Base-by-base conservation (phyloP, 2,888 invertebrate species). In the Fissipunctia ypsillon region DNA sequence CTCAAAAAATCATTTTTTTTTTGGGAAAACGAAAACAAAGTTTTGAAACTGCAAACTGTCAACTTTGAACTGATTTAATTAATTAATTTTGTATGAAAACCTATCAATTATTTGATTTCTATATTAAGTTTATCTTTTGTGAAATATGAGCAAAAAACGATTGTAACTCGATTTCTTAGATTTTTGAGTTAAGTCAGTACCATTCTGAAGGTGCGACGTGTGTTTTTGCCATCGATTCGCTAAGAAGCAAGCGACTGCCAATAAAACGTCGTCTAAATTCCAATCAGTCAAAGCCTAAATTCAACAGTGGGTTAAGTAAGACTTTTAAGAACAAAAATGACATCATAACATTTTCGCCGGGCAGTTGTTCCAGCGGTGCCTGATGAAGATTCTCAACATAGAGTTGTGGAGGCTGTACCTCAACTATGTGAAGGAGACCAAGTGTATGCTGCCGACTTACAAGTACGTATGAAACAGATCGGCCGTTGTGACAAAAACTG, bases 321-420 rank as follows among this genome's bases (percentile, higher is more conserved):
- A 56, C 6, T 3, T 12, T 12, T 2, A 31, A 52, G 5, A 3
- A 41, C 10, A 31, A 60, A 28, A 66, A 75, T 79, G 75, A 79
- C 75, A 76, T 71, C 68, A 70, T 69, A 65, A 57, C 5, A 31
- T 80, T 82, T 76, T 68, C 56, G 69, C 48, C 38, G 73, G 52
- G 22, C 86, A 99, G 98, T 97, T 99, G 86, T 99, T 99, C 97
- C 99, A 99, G 97, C 97, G 99, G 86, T 99, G 99, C 94, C 97
- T 99, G 73, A 99, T 99, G 96, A 99, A 99, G 97, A 99, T 99
- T 85, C 97, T 99, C 77, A 99, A 99, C 96, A 99, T 99, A 84
- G 99, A 99, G 93, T 96, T 99, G 83, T 99, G 99, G 99, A 98
- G 99, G 92, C 97, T 99, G 70, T 99, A 99, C 95, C 97, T 99